phyloP scores from a whole-genome alignment of 2,113 vertebrate species.

The Chinchilla lanigera region DNA sequence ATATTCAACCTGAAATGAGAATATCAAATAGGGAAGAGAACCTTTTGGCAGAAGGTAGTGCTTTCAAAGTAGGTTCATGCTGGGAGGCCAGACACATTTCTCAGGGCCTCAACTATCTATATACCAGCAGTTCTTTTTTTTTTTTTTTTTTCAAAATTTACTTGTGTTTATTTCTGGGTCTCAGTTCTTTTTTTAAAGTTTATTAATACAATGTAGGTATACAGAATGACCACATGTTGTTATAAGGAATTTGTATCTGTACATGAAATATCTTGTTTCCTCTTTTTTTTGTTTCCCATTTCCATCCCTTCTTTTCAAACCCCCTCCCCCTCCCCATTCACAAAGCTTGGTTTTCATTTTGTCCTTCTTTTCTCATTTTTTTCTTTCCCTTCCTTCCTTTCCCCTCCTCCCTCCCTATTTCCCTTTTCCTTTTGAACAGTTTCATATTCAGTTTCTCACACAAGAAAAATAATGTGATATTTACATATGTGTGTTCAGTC shows the following conservation, averaged over 20 bases:
- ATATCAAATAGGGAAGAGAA: background rate
- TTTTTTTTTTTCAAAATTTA: background rate
- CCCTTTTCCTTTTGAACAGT: background rate
- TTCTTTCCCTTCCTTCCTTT: background rate
- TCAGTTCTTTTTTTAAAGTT: background rate
- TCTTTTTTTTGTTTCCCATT: background rate
- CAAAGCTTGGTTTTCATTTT: background rate
- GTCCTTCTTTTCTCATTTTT: background rate
- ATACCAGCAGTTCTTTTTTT: background rate
- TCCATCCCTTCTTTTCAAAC: background rate
- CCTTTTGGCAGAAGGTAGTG: slow-evolving; percentile 27
- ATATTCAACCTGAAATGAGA: slow-evolving; percentile 9
- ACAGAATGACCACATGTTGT: background rate
- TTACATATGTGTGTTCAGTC: no score
- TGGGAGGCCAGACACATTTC: background rate
- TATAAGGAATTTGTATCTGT: background rate
- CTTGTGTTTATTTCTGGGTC: background rate
- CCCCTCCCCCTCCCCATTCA: background rate
- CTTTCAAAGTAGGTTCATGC: slow-evolving; percentile 6
- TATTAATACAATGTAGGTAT: background rate
- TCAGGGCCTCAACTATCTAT: slow-evolving; percentile 23
- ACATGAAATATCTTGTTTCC: background rate
- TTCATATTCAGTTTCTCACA: background rate
- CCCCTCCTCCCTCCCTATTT: background rate
- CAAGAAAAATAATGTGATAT: no score